Percentiles rank a stretch among this genome's conserved stretches.
Evolutionary conservation across 2,888 invertebrate genomes (phyloP).

Genomic region (Patella ulyssiponensis): DNA sequence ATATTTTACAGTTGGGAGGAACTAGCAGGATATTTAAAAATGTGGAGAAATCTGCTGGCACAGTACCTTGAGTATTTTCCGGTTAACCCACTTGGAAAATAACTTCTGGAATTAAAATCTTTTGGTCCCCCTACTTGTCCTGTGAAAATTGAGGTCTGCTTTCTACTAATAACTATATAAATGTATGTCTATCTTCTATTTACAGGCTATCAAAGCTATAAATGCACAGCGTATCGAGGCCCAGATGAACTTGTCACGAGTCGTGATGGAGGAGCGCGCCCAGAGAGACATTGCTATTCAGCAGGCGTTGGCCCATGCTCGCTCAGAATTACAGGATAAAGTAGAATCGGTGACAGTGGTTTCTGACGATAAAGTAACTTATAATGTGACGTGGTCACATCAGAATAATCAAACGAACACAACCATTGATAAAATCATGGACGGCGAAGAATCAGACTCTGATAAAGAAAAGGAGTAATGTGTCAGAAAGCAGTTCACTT

Average conservation of each 20-base stretch:
- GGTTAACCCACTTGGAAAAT: too few species aligned
- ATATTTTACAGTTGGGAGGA: too few species aligned
- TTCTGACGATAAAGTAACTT: conserved; percentile 54
- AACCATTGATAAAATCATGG: conserved; percentile 51
- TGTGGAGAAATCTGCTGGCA: too few species aligned
- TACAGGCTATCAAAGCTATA: conserved; percentile 59
- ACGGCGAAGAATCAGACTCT: conserved; percentile 44
- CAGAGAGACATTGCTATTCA: conserved; percentile 70
- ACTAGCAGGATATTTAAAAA: too few species aligned
- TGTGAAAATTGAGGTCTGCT: too few species aligned
- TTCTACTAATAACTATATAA: too few species aligned
- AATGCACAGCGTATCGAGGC: conserved; percentile 67
- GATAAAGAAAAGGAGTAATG: conserved; percentile 46
- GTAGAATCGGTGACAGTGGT: conserved; percentile 62
- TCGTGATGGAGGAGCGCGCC: conserved; percentile 67
- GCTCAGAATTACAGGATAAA: conserved; percentile 62
- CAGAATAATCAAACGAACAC: conserved; percentile 42
- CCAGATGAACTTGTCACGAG: conserved; percentile 65
- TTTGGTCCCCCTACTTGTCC: too few species aligned
- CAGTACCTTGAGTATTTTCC: too few species aligned
- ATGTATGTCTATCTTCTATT: neutral
- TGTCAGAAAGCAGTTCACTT: neutral
- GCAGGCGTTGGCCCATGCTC: conserved; percentile 65
- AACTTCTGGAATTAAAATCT: too few species aligned
- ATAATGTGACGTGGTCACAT: conserved; percentile 51